Evolutionary conservation across 2,113 vertebrate genomes (phyloP), one percentile per base, ranked within the genome.

Genomic region (Trachemys scripta): DNA sequence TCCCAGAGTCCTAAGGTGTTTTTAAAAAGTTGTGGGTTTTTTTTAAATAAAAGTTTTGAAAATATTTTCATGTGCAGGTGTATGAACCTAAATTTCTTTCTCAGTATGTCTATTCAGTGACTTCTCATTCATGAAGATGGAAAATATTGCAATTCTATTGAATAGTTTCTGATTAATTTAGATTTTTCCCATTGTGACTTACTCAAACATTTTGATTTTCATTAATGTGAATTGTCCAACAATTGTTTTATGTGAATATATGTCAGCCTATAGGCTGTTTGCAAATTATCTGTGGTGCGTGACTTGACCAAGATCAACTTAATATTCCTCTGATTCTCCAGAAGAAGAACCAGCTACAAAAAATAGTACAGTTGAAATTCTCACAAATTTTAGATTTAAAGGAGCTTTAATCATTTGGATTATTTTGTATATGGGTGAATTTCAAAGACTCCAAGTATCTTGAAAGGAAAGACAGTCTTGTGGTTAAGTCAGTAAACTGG

Each of bases 241-340:
- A 57, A 49, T 12, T 1, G 31, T 90, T 2, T 84, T 54, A 20
- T 51, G 25, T 59, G 47, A 56, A 6, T 47, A 0, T 20, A 10
- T 1, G 0, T 79, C 72, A 90, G 54, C 65, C 42, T 83, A 45
- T 78, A 27, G 49, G 57, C 42, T 85, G 7, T 75, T 90, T 85
- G 31, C 47, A 19, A 47, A 19, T 85, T 80, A 47, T 29, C 80
- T 24, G 47, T 51, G 22, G 25, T 49, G 0, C 49, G 49, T 79
- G 42, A 24, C 59, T 24, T n/a, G 59, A 4, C 38, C 80, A 0
- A 2, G 69, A 82, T 49, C 17, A 24, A 5, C 1, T 1, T 10
- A 38, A 84, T 82, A 89, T 11, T 82, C 22, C 42, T 76, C 4
- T 76, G 24, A 76, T 45, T 47, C 42, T 45, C 75, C 42, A 45